A percentile compares a stretch with the other conserved stretches of the same genome.
These are phyloP conservation scores for Coturnix japonica DNA, from an alignment of 2,113 vertebrate genomes.

Conservation along the genomic window DNA sequence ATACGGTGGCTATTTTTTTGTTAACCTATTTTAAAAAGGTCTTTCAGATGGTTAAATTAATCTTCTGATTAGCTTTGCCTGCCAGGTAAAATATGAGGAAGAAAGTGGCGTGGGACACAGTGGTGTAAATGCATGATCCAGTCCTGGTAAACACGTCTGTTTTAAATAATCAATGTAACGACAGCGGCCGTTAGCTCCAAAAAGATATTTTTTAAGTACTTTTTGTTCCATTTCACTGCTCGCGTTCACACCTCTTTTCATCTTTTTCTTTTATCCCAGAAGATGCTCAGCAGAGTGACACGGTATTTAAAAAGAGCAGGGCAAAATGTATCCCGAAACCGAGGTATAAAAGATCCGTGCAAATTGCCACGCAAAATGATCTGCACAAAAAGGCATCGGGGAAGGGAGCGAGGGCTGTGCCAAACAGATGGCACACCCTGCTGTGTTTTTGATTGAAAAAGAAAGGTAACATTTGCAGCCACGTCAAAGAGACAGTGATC, in stretches of 20 bases:
- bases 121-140: conserved; percentile 29
- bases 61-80: conserved; percentile 71
- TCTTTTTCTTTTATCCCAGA: conserved; percentile 6
- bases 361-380: conserved; percentile 86
- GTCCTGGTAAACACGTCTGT: conserved; percentile 75
- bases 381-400: conserved; percentile 86
- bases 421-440: conserved; percentile 95
- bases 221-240: conserved; percentile 54
- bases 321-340: conserved; percentile 80
- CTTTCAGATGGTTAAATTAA: conserved; percentile 67
- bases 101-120: conserved; percentile 52
- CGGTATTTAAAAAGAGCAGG: conserved; percentile 49
- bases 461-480: conserved; percentile 94
- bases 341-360: conserved; percentile 78
- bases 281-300: conserved; percentile 41
- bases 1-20: conserved; percentile 66
- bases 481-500: conserved; percentile 89
- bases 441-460: conserved; percentile 95
- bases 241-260: not conserved
- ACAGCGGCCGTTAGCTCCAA: conserved; percentile 71
- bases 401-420: conserved; percentile 83
- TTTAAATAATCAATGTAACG: conserved; percentile 78
- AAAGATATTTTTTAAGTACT: conserved; percentile 42
- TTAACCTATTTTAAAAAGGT: conserved; percentile 71
- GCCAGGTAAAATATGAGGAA: conserved; percentile 69